These are phyloP conservation scores for Rhinoptilus africanus DNA, from an alignment of 2,113 vertebrate genomes.

Conservation along the genomic window DNA sequence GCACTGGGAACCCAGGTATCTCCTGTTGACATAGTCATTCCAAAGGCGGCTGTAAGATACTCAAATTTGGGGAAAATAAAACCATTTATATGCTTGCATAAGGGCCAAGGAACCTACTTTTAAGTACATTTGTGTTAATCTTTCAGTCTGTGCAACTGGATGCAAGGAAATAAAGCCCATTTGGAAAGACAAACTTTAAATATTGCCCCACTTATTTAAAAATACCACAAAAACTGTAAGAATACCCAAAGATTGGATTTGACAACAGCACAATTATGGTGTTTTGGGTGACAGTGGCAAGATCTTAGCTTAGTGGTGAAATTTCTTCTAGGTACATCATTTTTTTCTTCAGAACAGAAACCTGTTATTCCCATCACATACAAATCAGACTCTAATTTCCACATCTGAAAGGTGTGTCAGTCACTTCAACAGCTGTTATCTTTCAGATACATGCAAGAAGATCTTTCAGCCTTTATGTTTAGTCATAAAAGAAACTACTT, in stretches of 20 bases:
- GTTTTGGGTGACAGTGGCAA: not conserved
- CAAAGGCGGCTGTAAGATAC: not conserved
- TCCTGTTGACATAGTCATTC: conserved; percentile 39
- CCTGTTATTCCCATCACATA: not conserved
- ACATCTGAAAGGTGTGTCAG: not conserved
- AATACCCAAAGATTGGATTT: not conserved
- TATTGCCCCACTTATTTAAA: not conserved
- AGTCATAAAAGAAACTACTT: not conserved
- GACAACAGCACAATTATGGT: not conserved
- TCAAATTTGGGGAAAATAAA: not conserved
- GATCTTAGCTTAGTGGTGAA: not conserved
- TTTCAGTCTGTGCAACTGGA: not conserved
- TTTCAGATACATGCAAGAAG: not conserved
- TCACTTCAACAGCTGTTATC: not conserved
- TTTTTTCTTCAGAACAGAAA: not conserved
- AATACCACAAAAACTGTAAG: not conserved
- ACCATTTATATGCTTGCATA: not conserved
- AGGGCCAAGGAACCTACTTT: not conserved
- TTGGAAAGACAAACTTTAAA: not conserved
- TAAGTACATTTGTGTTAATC: not conserved
- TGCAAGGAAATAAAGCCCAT: not conserved
- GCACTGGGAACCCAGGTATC: conserved; percentile 2
- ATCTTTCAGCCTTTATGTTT: not conserved
- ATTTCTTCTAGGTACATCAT: not conserved
- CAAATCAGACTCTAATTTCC: not conserved